Evolutionary conservation across 2,888 invertebrate genomes (phyloP), one percentile per base, ranked within the genome.

Genomic region (Aspidapion aeneum): DNA sequence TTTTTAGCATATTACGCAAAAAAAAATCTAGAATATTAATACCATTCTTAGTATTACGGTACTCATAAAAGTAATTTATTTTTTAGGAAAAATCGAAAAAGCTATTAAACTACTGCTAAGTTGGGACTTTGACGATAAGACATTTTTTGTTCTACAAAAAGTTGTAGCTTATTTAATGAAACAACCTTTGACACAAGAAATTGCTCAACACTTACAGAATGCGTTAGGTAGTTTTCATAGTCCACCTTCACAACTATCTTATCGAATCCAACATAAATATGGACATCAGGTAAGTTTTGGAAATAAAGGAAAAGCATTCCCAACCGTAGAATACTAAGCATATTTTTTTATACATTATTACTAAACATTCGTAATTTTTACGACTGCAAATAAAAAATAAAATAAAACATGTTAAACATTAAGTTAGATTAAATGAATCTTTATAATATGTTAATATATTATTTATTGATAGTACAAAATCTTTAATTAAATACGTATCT

Each of bases 181-280:
- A 68, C 76, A 78, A 58, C 82, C 83, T 18, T 78, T 89, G 50
- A 87, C 85, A 60, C 82, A 84, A 48, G 84, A 86, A 60, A 81
- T 83, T 69, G 87, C 89, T 70, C 87, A 86, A 63, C 81, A 86
- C 69, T 82, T 93, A 68, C 90, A 93, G 78, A 88, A 87, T 68
- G 90, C 94, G 9, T 79, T 96, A 19, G 94, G 93, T 48, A 88
- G 90, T 66, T 96, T 89, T 80, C 89, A 92, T 74, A 85, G 86
- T 48, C 89, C 93, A 12, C 83, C 86, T 21, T 82, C 86, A 55
- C 84, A 88, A 0, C 81, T 90, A 55, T 88, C 88, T 61, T 85
- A 87, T 66, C 85, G 88, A 17, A 84, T 88, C 1, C 86, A 89
- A 72, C 85, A 88, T 68, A 88, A 89, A 75, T 94, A 89, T 78